Evolutionary conservation across 2,888 invertebrate species (phyloP), one percentile per base, ranked within the genome.

Genomic region (Rhingia campestris): DNA sequence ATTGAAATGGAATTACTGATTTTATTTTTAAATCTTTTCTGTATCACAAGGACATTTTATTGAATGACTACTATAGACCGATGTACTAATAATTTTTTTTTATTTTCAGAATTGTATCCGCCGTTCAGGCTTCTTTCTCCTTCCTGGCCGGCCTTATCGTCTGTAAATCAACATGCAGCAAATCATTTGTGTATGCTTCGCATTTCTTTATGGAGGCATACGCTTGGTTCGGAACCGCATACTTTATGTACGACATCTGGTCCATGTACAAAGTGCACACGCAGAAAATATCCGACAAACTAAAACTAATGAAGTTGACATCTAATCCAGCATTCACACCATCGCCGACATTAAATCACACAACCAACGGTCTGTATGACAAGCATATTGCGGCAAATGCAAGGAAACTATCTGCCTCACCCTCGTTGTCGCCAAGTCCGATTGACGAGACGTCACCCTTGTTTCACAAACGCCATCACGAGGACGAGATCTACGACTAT

Each of bases 181-280:
- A 94, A 54, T 94, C 95, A 90, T 94, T 95, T 88, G 91, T 95
- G 86, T 93, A 93, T 81, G 93, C 95, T 4, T 94, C 94, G 0
- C 95, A 95, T 91, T 95, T 94, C 89, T 93, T 95, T 88, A 95
- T 95, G 64, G 95, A 95, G 88, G 95, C 95, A 0, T 95, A 95
- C 90, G 95, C 95, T 0, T 95, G 95, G 95, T 95, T 95, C 89
- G 95, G 95, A 1, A 95, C 95, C 39, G 95, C 95, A 0, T 95
- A 95, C 91, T 95, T 95, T 91, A 94, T 95, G 92, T 95, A 95
- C 88, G 95, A 95, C 91, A 95, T 95, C 86, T 95, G 95, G 94
- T 95, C 95, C 22, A 95, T 95, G 95, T 95, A 95, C 88, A 93
- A 94, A 91, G 95, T 95, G 79, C 94, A 94, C 88, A 91, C 90